Percentiles rank a stretch among this genome's conserved stretches.
phyloP scores from a whole-genome alignment of 1,140 invertebrate species.

The Reticulitermes speratus region DNA sequence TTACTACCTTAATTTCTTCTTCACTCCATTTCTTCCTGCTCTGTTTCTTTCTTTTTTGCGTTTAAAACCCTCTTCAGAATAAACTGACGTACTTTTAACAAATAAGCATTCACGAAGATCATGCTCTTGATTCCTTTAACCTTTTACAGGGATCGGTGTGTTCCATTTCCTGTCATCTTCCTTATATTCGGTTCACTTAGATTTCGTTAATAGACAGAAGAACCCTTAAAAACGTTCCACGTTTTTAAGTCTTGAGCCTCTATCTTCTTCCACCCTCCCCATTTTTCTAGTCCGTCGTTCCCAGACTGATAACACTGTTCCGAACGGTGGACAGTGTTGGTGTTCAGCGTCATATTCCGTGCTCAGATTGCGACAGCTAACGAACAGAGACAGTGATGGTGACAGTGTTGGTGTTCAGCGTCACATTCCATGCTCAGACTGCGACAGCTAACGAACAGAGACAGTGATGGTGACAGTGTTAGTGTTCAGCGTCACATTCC shows the following conservation, averaged over 20 bases:
- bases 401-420: background rate
- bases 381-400: too few relatives aligned
- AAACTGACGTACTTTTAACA: too few relatives aligned
- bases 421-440: too few relatives aligned
- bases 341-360: background rate
- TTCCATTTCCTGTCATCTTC: background rate
- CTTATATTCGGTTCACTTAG: background rate
- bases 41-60: too few relatives aligned
- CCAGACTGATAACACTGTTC: background rate
- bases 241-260: background rate
- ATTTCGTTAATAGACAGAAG: background rate
- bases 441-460: too few relatives aligned
- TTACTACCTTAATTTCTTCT: too few relatives aligned
- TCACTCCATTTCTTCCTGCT: too few relatives aligned
- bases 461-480: too few relatives aligned
- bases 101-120: too few relatives aligned
- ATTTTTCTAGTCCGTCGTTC: background rate
- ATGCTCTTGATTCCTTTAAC: too few relatives aligned
- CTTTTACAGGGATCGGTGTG: background rate
- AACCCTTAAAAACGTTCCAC: background rate
- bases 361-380: too few relatives aligned
- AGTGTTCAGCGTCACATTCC: background rate
- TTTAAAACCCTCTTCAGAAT: too few relatives aligned
- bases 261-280: background rate
- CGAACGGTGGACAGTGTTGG: background rate